Evolutionary conservation across 2,797 vertebrate genomes (phyloP).

Genomic region (Molossus molossus): DNA sequence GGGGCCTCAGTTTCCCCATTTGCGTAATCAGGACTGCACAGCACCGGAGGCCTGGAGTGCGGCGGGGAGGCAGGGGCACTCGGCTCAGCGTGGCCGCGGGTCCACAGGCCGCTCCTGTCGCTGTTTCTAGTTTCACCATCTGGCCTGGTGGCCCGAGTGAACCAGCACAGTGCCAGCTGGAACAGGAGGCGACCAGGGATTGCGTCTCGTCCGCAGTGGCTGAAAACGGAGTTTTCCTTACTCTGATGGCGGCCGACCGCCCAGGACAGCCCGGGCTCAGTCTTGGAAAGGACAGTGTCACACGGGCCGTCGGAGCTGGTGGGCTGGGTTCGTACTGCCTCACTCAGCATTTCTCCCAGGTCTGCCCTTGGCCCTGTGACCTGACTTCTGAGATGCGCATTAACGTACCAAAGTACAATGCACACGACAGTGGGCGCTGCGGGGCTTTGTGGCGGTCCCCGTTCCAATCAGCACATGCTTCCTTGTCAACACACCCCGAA

Average conservation of each 20-base stretch:
- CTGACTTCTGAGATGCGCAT: accelerated
- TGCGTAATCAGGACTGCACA: accelerated
- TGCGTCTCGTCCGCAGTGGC: accelerated
- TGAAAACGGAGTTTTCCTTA: neutral
- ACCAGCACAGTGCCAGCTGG: neutral
- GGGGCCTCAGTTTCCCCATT: neutral
- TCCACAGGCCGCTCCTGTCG: neutral
- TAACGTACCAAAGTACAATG: accelerated
- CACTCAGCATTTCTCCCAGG: accelerated
- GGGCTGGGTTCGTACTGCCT: accelerated
- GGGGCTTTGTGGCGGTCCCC: neutral
- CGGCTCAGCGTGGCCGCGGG: accelerated
- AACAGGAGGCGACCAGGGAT: neutral
- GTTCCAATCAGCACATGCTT: neutral
- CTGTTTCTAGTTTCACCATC: accelerated
- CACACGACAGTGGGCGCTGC: accelerated
- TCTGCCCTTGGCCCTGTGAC: accelerated
- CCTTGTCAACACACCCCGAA: neutral
- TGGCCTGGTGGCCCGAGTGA: accelerated
- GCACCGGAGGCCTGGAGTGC: accelerated
- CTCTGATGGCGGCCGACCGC: neutral
- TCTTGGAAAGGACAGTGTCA: neutral
- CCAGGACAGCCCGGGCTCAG: neutral
- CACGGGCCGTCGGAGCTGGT: accelerated
- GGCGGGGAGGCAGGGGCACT: accelerated